These are phyloP conservation scores for Trematomus bernacchii DNA, from an alignment of 2,797 vertebrate genomes.

Conservation along the genomic window DNA sequence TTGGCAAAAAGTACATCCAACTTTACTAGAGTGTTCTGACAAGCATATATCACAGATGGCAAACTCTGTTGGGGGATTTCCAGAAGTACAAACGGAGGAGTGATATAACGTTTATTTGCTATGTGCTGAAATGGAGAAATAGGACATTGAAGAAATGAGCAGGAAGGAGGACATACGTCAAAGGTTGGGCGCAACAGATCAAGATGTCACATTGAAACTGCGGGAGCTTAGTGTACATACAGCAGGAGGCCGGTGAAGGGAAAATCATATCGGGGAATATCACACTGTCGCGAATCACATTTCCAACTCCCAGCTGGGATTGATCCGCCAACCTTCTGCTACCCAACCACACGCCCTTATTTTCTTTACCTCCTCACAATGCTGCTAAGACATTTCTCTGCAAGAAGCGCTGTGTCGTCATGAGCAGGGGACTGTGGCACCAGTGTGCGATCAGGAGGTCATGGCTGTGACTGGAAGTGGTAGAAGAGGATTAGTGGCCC, in stretches of 20 bases:
- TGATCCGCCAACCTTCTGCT: constrained; percentile 74
- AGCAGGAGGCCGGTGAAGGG: constrained; percentile 55
- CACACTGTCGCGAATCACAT: constrained; percentile 74
- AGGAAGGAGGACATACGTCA: constrained; percentile 39
- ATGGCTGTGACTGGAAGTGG: constrained; percentile 66
- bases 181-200: constrained; percentile 64
- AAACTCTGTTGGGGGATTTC: constrained; percentile 45
- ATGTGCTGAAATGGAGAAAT: constrained; percentile 18
- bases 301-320: constrained; percentile 71
- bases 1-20: constrained; percentile 47
- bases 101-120: constrained; percentile 33
- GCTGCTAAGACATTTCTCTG: constrained; percentile 51
- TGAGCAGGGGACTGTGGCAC: constrained; percentile 54
- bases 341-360: constrained; percentile 35
- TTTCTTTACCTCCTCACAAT: constrained; percentile 22
- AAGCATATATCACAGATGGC: constrained; percentile 57
- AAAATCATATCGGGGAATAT: constrained; percentile 72
- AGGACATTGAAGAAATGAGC: constrained; percentile 54
- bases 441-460: constrained; percentile 60
- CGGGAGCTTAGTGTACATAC: constrained; percentile 64
- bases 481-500: constrained; percentile 73
- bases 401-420: constrained; percentile 42
- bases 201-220: constrained; percentile 49
- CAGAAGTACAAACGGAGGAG: constrained; percentile 26
- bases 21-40: constrained; percentile 43